Conservation (phyloP, 2,888 invertebrate species). For the Coecobrya sp. region DNA sequence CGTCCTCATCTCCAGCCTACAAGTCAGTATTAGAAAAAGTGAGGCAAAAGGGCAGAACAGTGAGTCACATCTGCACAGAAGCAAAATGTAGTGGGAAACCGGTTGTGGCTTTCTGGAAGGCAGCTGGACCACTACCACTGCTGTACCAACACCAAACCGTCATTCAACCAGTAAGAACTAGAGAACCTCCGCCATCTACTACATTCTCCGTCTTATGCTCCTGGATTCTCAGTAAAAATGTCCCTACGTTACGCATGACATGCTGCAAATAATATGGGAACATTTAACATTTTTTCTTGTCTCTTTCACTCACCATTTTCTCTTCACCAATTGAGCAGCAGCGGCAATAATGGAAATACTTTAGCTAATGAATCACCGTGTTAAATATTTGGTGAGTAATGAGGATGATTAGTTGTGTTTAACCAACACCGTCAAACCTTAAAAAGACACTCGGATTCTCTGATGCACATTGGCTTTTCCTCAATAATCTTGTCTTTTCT, state of each 20-base stretch:
- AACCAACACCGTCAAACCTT: constrained; percentile 37
- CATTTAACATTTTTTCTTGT: constrained; percentile 63
- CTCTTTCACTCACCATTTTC: constrained; percentile 21
- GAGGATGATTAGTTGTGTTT: constrained; percentile 49
- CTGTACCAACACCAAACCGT: neutral
- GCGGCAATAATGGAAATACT: constrained; percentile 29
- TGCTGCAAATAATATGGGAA: constrained; percentile 62
- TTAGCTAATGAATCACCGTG: constrained; percentile 32
- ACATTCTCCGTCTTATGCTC: no score
- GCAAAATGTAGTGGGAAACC: constrained; percentile 66
- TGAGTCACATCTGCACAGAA: constrained; percentile 77
- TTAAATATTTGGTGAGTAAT: constrained; percentile 56
- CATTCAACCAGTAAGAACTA: constrained; percentile 61
- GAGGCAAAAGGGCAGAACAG: constrained; percentile 19
- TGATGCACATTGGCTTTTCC: neutral
- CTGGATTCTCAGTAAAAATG: constrained; percentile 49
- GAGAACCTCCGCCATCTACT: neutral
- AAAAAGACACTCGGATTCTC: constrained; percentile 6
- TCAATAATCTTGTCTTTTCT: constrained; percentile 20
- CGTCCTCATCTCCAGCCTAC: neutral
- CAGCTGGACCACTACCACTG: constrained; percentile 70
- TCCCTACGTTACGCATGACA: constrained; percentile 65
- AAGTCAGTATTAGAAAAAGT: neutral
- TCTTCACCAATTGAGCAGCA: neutral
- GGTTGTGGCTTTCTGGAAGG: constrained; percentile 66